phyloP scores from a whole-genome alignment of 2,113 vertebrate genomes.

The Eidolon helvum region DNA sequence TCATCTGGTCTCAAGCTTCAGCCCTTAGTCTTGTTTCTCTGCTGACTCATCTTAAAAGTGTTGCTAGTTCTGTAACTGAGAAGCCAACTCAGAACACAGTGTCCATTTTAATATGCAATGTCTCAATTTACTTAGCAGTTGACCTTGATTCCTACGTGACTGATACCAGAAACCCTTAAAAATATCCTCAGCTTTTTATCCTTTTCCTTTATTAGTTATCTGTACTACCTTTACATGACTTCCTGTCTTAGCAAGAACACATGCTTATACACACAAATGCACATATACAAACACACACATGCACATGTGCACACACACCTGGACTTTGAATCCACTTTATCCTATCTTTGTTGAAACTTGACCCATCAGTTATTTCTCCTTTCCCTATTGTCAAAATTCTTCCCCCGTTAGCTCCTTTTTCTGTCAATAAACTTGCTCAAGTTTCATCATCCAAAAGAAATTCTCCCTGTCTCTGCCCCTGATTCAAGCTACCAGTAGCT shows the following conservation, averaged over 20 bases:
- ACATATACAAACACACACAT: rapidly evolving
- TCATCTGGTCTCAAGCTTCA: background rate
- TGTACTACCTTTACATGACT: background rate
- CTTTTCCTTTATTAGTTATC: background rate
- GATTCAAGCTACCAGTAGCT: background rate
- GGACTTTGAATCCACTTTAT: background rate
- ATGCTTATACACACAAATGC: too few relatives aligned
- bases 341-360: background rate
- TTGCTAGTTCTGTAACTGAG: background rate
- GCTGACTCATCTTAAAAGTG: background rate
- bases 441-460: background rate
- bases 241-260: background rate
- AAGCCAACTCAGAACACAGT: background rate
- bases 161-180: background rate
- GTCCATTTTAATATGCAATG: background rate
- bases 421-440: background rate
- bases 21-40: background rate
- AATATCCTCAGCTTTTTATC: background rate
- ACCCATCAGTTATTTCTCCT: background rate
- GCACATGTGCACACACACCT: rapidly evolving
- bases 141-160: background rate
- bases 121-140: background rate
- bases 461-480: background rate
- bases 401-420: background rate
- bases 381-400: background rate